phyloP scores from a whole-genome alignment of 2,797 vertebrate species.

The Artibeus lituratus region DNA sequence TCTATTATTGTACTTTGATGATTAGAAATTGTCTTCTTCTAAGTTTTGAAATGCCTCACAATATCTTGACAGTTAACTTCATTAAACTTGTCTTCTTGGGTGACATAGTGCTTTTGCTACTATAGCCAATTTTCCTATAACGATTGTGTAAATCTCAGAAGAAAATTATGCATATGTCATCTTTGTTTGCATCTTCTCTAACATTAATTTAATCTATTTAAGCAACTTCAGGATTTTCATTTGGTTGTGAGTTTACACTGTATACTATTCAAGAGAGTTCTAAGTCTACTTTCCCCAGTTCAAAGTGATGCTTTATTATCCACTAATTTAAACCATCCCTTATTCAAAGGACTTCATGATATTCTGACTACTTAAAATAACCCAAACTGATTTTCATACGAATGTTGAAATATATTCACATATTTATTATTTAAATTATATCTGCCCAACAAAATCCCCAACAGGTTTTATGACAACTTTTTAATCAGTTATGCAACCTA shows the following conservation, averaged over 20 bases:
- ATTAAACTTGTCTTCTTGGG: not conserved
- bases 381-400: not conserved
- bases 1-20: not conserved
- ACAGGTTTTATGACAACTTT: not conserved
- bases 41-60: not conserved
- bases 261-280: not conserved
- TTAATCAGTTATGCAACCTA: not conserved
- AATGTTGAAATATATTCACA: not conserved
- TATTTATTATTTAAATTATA: not conserved
- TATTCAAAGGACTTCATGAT: not conserved
- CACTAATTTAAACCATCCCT: not conserved
- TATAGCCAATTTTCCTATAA: not conserved
- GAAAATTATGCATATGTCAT: not conserved
- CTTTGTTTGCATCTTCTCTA: not conserved
- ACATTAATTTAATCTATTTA: not conserved
- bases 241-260: not conserved
- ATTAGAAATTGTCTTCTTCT: not conserved
- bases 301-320: not conserved
- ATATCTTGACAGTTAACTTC: conserved; percentile 19
- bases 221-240: not conserved
- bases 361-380: not conserved
- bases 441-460: not conserved
- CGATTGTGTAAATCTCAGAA: not conserved
- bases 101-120: not conserved
- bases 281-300: not conserved